Conservation (phyloP, 2,113 vertebrate genomes). For the Numenius arquata region DNA sequence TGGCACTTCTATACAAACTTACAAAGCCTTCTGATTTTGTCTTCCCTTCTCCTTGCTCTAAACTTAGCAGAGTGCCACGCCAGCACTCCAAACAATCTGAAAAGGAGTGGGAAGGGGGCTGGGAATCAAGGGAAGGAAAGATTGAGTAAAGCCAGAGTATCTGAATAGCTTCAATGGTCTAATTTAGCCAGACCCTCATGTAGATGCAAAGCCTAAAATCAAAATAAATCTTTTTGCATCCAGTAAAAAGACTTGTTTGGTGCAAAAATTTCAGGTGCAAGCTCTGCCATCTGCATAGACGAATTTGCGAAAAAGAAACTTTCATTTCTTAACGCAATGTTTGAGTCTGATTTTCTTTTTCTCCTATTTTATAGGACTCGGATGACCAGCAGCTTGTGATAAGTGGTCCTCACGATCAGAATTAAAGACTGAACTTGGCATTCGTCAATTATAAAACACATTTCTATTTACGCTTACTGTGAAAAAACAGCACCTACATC, state of each 20-base stretch:
- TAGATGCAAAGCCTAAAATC: background rate
- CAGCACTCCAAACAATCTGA: background rate
- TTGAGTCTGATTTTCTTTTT: background rate
- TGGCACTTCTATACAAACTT: background rate
- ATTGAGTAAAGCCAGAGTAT: background rate
- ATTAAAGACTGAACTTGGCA: background rate
- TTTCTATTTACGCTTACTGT: background rate
- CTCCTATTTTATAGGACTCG: constrained; percentile 55
- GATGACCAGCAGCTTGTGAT: constrained; percentile 66
- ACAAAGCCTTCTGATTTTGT: background rate
- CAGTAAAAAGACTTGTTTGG: background rate
- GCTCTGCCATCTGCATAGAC: background rate
- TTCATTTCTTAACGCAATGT: background rate
- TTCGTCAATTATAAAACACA: background rate
- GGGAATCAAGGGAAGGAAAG: background rate
- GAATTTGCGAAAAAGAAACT: background rate
- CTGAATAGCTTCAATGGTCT: background rate
- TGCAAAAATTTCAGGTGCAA: background rate
- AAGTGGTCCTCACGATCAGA: constrained; percentile 43
- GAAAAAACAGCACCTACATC: background rate
- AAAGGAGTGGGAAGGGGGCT: background rate
- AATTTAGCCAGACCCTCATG: background rate
- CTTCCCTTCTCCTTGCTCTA: background rate
- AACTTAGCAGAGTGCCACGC: rapidly evolving
- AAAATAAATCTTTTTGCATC: background rate